These are phyloP conservation scores for Rotaria socialis DNA, from an alignment of 2,888 invertebrate genomes.

Conservation along the genomic window DNA sequence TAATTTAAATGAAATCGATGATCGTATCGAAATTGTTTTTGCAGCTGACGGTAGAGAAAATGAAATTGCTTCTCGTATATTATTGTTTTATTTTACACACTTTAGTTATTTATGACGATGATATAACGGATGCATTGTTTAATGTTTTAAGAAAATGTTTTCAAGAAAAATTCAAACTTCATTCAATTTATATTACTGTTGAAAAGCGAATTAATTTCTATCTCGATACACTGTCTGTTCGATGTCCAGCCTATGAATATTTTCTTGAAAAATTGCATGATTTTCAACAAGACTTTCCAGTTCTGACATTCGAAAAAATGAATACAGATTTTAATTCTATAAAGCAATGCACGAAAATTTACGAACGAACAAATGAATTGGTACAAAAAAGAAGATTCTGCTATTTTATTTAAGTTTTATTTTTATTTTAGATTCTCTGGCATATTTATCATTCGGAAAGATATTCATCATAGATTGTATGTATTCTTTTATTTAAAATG, in stretches of 20 bases:
- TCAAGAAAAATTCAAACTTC: neutral
- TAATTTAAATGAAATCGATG: neutral
- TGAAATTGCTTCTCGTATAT: neutral
- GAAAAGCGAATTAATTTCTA: slow-evolving; percentile 37
- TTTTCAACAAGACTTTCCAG: neutral
- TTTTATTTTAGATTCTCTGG: slow-evolving; percentile 12
- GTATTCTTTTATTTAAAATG: neutral
- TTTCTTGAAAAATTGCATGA: neutral
- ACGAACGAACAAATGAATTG: neutral
- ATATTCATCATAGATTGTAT: neutral
- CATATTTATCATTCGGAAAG: slow-evolving; percentile 21
- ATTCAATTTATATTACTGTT: slow-evolving; percentile 14
- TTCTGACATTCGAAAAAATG: neutral
- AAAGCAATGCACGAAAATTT: slow-evolving; percentile 2
- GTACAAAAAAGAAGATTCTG: neutral
- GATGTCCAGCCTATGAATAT: slow-evolving; percentile 3
- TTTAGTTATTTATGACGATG: slow-evolving; percentile 25
- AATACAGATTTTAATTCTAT: neutral
- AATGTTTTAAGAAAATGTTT: neutral
- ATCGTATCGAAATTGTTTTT: neutral
- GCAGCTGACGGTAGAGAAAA: neutral
- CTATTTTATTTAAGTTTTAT: too few species aligned
- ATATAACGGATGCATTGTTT: slow-evolving; percentile 32
- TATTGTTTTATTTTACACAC: neutral
- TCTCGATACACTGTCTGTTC: neutral